A percentile compares a stretch with the other conserved stretches of the same genome.
Evolutionary conservation across 2,113 vertebrate genomes (phyloP).

Genomic region (Elephantulus edwardii): DNA sequence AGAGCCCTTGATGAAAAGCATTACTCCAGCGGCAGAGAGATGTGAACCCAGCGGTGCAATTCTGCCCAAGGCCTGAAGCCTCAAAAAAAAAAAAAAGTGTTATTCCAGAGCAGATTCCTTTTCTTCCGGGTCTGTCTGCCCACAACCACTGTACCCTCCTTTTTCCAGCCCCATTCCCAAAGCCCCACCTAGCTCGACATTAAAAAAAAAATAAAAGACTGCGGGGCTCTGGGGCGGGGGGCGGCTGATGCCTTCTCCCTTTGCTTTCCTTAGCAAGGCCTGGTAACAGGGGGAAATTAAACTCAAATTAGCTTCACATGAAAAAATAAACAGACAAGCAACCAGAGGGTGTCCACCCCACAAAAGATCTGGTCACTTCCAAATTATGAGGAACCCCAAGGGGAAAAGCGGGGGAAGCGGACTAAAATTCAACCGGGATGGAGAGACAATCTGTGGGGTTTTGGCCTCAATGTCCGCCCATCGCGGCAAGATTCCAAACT

Average conservation of each 20-base stretch:
- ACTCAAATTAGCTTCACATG: constrained; percentile 77
- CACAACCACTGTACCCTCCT: constrained; percentile 47
- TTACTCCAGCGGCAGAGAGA: constrained; percentile 10
- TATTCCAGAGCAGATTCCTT: constrained; percentile 71
- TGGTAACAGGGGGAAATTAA: constrained; percentile 71
- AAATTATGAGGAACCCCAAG: constrained; percentile 62
- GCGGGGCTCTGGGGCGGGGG: not conserved
- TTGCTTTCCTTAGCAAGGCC: constrained; percentile 55
- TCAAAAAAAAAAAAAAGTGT: constrained; percentile 56
- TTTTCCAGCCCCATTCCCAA: constrained; percentile 54
- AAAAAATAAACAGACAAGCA: constrained; percentile 77
- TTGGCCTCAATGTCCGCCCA: constrained; percentile 33
- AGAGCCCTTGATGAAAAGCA: too few species aligned
- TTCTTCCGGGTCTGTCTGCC: constrained; percentile 73
- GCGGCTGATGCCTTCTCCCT: constrained; percentile 26
- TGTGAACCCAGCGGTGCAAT: not conserved
- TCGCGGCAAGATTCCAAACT: constrained; percentile 57
- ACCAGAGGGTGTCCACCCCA: constrained; percentile 73
- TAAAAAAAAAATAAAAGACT: too few species aligned
- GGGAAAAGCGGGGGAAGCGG: not conserved
- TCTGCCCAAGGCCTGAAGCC: constrained; percentile 53
- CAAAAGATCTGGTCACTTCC: constrained; percentile 63
- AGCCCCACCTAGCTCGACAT: constrained; percentile 65
- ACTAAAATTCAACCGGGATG: constrained; percentile 25
- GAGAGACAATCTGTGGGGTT: constrained; percentile 38